phyloP scores from a whole-genome alignment of 2,888 invertebrate species.

The Lepas anatifera region DNA sequence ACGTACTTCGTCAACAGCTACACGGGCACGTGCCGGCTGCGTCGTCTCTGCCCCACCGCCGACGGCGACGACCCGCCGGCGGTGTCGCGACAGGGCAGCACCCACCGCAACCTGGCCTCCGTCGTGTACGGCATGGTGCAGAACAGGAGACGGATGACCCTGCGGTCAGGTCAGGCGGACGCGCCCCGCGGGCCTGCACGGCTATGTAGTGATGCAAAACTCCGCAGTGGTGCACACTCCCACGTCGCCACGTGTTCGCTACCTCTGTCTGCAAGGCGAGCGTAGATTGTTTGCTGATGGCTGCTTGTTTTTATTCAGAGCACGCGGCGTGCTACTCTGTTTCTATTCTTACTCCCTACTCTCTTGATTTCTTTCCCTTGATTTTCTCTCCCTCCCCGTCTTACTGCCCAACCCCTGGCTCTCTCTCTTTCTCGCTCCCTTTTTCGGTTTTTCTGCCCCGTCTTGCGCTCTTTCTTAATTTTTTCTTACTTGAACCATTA shows the following conservation, averaged over 20 bases:
- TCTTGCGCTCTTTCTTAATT: too few species aligned
- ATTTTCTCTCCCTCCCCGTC: too few species aligned
- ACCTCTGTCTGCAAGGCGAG: background rate
- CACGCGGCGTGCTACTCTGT: background rate
- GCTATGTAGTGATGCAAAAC: background rate
- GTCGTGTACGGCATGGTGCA: constrained; percentile 82
- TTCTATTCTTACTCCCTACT: background rate
- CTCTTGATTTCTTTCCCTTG: too few species aligned
- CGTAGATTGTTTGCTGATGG: background rate
- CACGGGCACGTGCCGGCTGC: constrained; percentile 30
- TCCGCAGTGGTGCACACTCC: background rate
- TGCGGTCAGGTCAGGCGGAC: background rate
- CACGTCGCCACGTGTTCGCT: background rate
- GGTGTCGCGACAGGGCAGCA: constrained; percentile 53
- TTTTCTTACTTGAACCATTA: too few species aligned
- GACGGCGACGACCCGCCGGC: constrained; percentile 38
- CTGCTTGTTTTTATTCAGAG: background rate
- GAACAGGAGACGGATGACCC: constrained; percentile 20
- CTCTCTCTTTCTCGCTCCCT: too few species aligned
- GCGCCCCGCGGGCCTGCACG: too few species aligned
- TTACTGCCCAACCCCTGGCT: too few species aligned
- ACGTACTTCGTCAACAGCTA: constrained; percentile 29
- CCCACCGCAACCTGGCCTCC: constrained; percentile 65
- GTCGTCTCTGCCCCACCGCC: constrained; percentile 28
- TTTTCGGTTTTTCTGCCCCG: too few species aligned